Conservation (phyloP, 2,797 vertebrate genomes). For the Falco concolor region DNA sequence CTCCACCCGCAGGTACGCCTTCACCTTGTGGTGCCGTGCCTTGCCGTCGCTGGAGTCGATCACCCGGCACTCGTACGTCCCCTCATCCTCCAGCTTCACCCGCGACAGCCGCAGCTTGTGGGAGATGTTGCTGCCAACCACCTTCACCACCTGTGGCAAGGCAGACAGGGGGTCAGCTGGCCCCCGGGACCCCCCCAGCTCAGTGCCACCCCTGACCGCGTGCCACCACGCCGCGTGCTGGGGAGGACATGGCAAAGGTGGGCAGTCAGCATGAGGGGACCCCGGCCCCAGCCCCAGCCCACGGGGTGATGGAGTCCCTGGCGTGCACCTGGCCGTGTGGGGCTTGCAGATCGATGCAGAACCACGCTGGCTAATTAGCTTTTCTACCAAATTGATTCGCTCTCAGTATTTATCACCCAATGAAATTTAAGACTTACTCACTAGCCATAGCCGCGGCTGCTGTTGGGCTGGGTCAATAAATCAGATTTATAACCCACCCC, state of each 20-base stretch:
- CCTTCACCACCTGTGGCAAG: constrained; percentile 86
- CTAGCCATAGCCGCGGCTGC: constrained; percentile 34
- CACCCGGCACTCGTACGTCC: constrained; percentile 91
- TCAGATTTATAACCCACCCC: constrained; percentile 64
- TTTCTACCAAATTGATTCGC: constrained; percentile 74
- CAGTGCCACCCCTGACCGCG: rapidly evolving
- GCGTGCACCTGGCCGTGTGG: neutral
- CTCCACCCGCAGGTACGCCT: constrained; percentile 88
- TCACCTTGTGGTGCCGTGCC: constrained; percentile 85
- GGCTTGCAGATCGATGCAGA: neutral
- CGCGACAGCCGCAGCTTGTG: constrained; percentile 93
- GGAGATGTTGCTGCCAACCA: constrained; percentile 95
- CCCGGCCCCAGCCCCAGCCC: neutral
- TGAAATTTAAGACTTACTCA: constrained; percentile 73
- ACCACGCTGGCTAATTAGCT: constrained; percentile 68
- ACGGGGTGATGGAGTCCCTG: neutral
- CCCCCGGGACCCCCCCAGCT: rapidly evolving
- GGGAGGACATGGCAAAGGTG: rapidly evolving
- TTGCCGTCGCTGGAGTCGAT: constrained; percentile 88
- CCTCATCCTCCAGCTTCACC: constrained; percentile 88
- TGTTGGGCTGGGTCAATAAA: constrained; percentile 66
- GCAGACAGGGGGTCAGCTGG: neutral
- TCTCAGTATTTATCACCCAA: constrained; percentile 71
- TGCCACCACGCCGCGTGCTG: rapidly evolving
- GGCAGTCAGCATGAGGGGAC: rapidly evolving